phyloP scores from a whole-genome alignment of 2,888 invertebrate species.

The Oscheius sp. region DNA sequence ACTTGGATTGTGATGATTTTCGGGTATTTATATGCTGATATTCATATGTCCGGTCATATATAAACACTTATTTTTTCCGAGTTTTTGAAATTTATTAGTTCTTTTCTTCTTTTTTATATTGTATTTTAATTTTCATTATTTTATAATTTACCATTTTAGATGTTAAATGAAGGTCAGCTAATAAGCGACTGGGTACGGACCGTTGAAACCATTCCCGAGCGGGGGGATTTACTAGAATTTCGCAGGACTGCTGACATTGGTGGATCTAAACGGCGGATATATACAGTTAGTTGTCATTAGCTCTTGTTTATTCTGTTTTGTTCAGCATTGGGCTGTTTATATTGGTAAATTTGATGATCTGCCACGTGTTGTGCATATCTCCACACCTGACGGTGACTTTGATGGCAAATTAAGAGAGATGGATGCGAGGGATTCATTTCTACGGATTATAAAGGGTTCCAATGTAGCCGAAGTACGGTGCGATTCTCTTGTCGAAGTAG shows the following conservation, averaged over 20 bases:
- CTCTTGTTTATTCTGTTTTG: neutral
- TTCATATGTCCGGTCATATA: neutral
- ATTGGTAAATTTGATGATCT: conserved; percentile 46
- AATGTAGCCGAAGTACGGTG: conserved; percentile 38
- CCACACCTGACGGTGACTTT: conserved; percentile 55
- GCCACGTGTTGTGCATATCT: conserved; percentile 49
- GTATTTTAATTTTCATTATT: neutral
- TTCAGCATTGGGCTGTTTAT: conserved; percentile 66
- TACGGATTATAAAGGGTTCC: conserved; percentile 23
- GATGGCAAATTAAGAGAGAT: neutral
- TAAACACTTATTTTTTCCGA: neutral
- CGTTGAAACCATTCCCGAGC: conserved; percentile 18
- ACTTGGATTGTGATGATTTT: neutral
- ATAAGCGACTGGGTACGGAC: conserved; percentile 12
- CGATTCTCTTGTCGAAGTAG: conserved; percentile 49
- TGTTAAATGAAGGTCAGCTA: conserved; percentile 16
- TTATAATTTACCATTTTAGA: neutral
- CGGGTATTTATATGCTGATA: neutral
- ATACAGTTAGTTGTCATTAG: conserved; percentile 14
- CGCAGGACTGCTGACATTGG: conserved; percentile 14
- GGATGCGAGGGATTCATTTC: conserved; percentile 21
- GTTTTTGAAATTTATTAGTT: neutral
- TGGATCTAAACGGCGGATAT: conserved; percentile 13
- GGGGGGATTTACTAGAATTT: conserved; percentile 27
- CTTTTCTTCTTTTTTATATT: neutral